Evolutionary conservation across 92 coral and sea anemone genomes (phyloP).

Genomic region (Isaurus tuberculatus): DNA sequence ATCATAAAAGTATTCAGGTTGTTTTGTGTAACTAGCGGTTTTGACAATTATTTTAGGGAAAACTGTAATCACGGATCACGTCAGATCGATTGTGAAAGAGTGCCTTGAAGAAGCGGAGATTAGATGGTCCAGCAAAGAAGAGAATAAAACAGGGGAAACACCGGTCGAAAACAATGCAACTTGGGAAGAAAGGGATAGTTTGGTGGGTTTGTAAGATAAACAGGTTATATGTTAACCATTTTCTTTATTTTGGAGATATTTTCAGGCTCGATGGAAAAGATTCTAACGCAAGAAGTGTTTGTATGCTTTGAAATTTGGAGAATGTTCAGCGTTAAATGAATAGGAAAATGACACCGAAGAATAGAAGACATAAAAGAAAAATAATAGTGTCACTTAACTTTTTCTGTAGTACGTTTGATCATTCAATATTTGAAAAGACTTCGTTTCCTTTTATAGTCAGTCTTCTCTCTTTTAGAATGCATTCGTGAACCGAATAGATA

Average conservation of each 20-base stretch:
- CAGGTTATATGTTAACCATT: background rate
- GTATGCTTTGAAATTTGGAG: too few relatives aligned
- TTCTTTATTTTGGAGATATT: background rate
- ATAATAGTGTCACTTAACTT: too few relatives aligned
- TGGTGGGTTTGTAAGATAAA: conserved; percentile 28
- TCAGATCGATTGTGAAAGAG: conserved; percentile 94
- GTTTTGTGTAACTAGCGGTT: background rate
- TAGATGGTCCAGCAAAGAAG: conserved; percentile 55
- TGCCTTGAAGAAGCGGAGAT: conserved; percentile 89
- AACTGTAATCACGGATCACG: conserved; percentile 89
- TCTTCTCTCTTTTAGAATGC: too few relatives aligned
- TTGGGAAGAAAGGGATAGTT: conserved; percentile 55
- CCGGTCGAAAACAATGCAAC: conserved; percentile 25
- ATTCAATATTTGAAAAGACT: too few relatives aligned
- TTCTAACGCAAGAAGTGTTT: too few relatives aligned
- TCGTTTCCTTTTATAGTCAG: too few relatives aligned
- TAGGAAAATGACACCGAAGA: too few relatives aligned
- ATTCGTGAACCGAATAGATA: too few relatives aligned
- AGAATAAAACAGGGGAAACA: background rate
- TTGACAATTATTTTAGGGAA: conserved; percentile 48
- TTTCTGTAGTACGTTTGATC: too few relatives aligned
- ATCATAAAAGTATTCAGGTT: too few relatives aligned
- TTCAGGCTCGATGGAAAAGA: background rate
- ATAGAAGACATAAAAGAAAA: too few relatives aligned
- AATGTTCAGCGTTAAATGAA: too few relatives aligned